A percentile compares a stretch with the other conserved stretches of the same genome.
These are phyloP conservation scores for Aphaenogaster rudis DNA, from an alignment of 1,140 invertebrate genomes.

Conservation along the genomic window DNA sequence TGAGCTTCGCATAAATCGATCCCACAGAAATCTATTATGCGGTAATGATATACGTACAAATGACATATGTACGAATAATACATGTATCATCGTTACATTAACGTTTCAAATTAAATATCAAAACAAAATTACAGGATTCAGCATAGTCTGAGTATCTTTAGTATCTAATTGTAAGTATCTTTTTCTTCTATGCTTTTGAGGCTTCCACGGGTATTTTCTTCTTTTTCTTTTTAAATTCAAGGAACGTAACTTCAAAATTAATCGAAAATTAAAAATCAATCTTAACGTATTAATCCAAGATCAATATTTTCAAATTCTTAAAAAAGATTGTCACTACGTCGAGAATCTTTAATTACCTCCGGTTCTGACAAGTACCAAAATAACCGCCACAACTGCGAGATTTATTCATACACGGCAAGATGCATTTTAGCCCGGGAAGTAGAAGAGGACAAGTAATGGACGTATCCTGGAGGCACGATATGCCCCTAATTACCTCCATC, in stretches of 20 bases:
- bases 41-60: conserved; percentile 17
- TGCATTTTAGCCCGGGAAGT: conserved; percentile 26
- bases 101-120: neutral
- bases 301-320: neutral
- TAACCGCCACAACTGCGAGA: neutral
- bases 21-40: conserved; percentile 9
- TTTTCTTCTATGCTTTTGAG: no score
- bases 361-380: neutral
- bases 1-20: conserved; percentile 8
- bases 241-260: neutral
- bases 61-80: neutral
- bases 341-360: neutral
- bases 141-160: no score
- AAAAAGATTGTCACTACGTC: neutral
- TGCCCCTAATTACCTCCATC: conserved; percentile 62
- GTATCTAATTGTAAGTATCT: no score
- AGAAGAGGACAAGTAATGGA: conserved; percentile 61
- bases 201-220: no score
- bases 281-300: neutral
- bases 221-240: neutral
- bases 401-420: conserved; percentile 32
- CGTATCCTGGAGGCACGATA: conserved; percentile 50
- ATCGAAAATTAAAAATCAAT: neutral
- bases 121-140: neutral
- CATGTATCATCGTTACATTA: neutral